phyloP scores from a whole-genome alignment of 2,888 invertebrate genomes.

The Drosophila melanocephala region DNA sequence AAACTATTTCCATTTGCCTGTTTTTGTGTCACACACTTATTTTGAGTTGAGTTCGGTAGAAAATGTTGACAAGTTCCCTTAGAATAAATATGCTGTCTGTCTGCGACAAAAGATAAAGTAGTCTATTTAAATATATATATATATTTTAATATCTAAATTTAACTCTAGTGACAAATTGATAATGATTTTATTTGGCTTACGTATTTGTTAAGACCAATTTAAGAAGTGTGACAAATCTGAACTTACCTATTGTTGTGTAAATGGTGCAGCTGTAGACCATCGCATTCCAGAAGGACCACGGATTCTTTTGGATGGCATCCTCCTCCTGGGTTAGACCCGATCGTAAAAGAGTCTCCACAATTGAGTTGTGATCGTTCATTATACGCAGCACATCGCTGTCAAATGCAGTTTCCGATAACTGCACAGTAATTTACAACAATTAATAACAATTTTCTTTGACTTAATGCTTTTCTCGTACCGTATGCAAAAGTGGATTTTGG shows the following conservation, averaged over 20 bases:
- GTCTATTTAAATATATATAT: conserved; percentile 8
- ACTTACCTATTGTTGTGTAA: conserved; percentile 95
- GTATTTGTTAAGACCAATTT: neutral
- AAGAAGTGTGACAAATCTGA: neutral
- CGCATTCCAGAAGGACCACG: conserved; percentile 94
- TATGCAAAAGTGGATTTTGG: conserved; percentile 81
- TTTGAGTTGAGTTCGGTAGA: conserved; percentile 50
- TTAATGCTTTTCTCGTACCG: conserved; percentile 10
- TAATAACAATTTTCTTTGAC: neutral
- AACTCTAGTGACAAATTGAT: conserved; percentile 25
- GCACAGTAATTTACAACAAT: neutral
- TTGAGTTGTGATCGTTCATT: conserved; percentile 87
- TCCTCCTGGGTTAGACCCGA: conserved; percentile 55
- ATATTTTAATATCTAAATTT: conserved; percentile 20
- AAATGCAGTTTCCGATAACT: conserved; percentile 84
- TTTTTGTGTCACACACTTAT: conserved; percentile 68
- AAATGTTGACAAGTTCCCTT: conserved; percentile 56
- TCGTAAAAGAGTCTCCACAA: conserved; percentile 73
- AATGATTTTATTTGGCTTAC: conserved; percentile 23
- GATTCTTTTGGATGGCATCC: conserved; percentile 84
- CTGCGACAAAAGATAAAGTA: conserved; percentile 33
- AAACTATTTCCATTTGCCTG: conserved; percentile 69
- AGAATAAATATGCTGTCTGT: conserved; percentile 27
- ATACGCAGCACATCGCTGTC: conserved; percentile 86
- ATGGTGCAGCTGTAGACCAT: conserved; percentile 95